Evolutionary conservation across 2,888 invertebrate species (phyloP), one percentile per base, ranked within the genome.

Genomic region (Amiota minor): DNA sequence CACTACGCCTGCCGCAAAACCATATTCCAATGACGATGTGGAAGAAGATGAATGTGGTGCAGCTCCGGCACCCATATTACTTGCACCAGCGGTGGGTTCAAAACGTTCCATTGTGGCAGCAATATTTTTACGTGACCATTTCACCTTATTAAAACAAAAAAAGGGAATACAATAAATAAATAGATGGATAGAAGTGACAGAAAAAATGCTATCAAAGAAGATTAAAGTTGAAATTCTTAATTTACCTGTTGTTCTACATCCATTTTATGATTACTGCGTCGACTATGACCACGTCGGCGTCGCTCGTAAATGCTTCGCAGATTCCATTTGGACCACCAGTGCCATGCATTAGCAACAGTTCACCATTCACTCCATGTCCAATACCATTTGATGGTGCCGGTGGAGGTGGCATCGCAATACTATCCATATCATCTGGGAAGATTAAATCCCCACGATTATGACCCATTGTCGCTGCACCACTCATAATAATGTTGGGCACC

Each of bases 91-190:
- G 16, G 84, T 91, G 16, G 93, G 92, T 84, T 93, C 93, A 80
- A 93, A 93, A 73, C 92, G 90, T 81, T 93, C 93, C 92, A 93
- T 93, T 16, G 93, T 93, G 49, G 93, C 92, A 18, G 92, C 92
- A 53, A 93, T 92, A 79, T 93, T 93, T 84, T 92, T 92, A 78
- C 93, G 91, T 68, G 92, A 92, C 93, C 93, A 93, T 72, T 92
- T 91, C 56, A 92, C 92, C 90, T 90, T 75, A 9, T 6, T 35
- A 9, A 78, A 79, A 2, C 9, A 2, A 20, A 56, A 18, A 45
- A 14, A 35, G 35, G 6, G 4, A 35, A 35, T 35, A 50, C 8
- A 45, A 49, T n/a, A 68, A 1, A 9, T 12, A 59, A 20, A 20
- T 9, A 20, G 50, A 67, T 20, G 16, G 23, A 67, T 12, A 45